Percentiles rank a stretch among this genome's conserved stretches.
Conservation (phyloP, 2,888 invertebrate genomes). For the Malachius bipustulatus region DNA sequence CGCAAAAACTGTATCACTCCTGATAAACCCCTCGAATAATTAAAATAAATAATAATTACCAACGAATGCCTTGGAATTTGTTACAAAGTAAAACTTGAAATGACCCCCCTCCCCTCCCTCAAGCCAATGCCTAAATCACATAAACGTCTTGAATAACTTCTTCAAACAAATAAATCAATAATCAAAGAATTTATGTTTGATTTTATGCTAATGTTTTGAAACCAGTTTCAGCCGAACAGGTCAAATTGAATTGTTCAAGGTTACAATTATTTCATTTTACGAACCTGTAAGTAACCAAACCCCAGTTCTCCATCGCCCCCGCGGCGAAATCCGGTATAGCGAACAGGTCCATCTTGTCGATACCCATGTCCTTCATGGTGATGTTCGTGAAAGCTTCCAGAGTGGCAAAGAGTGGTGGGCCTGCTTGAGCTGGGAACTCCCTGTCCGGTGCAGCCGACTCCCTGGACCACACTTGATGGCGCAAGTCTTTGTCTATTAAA, state of each 20-base stretch:
- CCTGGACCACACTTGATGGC: slow-evolving; percentile 35
- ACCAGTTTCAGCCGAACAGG: too few species aligned
- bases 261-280: slow-evolving; percentile 4
- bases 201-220: too few species aligned
- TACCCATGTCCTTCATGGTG: slow-evolving; percentile 37
- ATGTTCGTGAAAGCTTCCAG: slow-evolving; percentile 48
- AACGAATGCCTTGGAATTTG: too few species aligned
- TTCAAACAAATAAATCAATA: too few species aligned
- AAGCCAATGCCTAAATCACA: too few species aligned
- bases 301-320: slow-evolving; percentile 92
- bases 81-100: too few species aligned
- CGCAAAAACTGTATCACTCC: too few species aligned
- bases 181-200: too few species aligned
- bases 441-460: slow-evolving; percentile 38
- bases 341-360: slow-evolving; percentile 71
- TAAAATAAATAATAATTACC: too few species aligned
- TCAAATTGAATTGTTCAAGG: not conserved
- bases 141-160: too few species aligned
- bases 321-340: slow-evolving; percentile 74
- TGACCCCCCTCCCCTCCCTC: too few species aligned
- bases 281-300: slow-evolving; percentile 68
- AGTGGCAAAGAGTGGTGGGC: slow-evolving; percentile 36
- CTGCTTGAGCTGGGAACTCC: slow-evolving; percentile 36
- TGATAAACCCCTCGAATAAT: too few species aligned
- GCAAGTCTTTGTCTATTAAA: not conserved